Evolutionary conservation across 2,797 vertebrate genomes (phyloP).

Genomic region (Synanceia verrucosa): DNA sequence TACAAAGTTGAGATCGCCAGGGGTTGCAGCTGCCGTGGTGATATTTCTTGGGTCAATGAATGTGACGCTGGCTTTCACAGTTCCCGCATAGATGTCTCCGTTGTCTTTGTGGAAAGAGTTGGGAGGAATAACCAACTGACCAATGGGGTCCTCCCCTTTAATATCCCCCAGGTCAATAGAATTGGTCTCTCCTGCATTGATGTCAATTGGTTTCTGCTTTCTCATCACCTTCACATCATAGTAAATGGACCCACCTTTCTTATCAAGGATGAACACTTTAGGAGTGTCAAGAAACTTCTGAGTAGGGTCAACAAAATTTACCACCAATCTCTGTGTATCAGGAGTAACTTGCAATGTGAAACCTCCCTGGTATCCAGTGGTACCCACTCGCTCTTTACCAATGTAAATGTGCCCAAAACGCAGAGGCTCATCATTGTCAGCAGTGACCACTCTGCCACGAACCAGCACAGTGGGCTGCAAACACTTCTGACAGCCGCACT

Average conservation of each 20-base stretch:
- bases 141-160: constrained; percentile 84
- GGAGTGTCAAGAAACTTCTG: constrained; percentile 88
- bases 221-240: constrained; percentile 92
- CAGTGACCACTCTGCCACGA: constrained; percentile 87
- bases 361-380: constrained; percentile 92
- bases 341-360: constrained; percentile 91
- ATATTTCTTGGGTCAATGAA: constrained; percentile 95
- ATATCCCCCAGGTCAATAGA: constrained; percentile 87
- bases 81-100: constrained; percentile 88
- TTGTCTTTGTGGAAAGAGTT: constrained; percentile 86
- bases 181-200: constrained; percentile 84
- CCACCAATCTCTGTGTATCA: constrained; percentile 87
- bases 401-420: constrained; percentile 92
- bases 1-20: constrained; percentile 93
- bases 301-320: constrained; percentile 90
- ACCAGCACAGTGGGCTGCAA: constrained; percentile 86
- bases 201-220: constrained; percentile 85
- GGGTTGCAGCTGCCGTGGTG: constrained; percentile 84
- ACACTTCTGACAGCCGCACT: constrained; percentile 90
- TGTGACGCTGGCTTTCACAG: constrained; percentile 92
- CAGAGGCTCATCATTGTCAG: constrained; percentile 89
- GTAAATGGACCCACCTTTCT: constrained; percentile 89
- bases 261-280: constrained; percentile 93
- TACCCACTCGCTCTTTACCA: constrained; percentile 87
- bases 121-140: constrained; percentile 89